Conservation (phyloP, 2,113 vertebrate genomes). For the Phalacrocorax carbo region DNA sequence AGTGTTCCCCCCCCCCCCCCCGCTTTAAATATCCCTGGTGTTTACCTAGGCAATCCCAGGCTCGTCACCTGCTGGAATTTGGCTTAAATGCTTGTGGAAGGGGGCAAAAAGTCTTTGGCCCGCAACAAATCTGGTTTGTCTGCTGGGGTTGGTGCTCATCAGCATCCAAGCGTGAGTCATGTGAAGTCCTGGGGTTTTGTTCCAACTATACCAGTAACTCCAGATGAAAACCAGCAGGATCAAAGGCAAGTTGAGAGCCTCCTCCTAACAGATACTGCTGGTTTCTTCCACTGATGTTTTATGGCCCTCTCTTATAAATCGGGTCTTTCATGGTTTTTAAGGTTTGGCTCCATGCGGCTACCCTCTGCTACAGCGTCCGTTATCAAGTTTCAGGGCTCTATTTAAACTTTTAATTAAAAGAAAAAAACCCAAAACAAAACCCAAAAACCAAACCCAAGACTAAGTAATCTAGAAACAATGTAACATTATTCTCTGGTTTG, state of each 20-base stretch:
- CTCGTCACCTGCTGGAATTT: neutral
- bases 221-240: neutral
- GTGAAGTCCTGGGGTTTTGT: neutral
- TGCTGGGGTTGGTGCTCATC: neutral
- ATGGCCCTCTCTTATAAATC: neutral
- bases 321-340: neutral
- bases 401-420: neutral
- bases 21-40: neutral
- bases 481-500: neutral
- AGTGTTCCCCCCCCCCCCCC: accelerated
- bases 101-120: neutral
- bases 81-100: neutral
- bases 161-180: neutral
- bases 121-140: neutral
- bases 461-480: neutral
- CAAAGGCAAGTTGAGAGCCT: neutral
- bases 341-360: neutral
- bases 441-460: no score
- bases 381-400: neutral
- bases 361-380: neutral
- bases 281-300: neutral
- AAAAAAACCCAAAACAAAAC: no score
- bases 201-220: neutral
- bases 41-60: neutral
- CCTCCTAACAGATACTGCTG: neutral